Conservation (phyloP, 2,113 vertebrate species). For the Zeus faber region DNA sequence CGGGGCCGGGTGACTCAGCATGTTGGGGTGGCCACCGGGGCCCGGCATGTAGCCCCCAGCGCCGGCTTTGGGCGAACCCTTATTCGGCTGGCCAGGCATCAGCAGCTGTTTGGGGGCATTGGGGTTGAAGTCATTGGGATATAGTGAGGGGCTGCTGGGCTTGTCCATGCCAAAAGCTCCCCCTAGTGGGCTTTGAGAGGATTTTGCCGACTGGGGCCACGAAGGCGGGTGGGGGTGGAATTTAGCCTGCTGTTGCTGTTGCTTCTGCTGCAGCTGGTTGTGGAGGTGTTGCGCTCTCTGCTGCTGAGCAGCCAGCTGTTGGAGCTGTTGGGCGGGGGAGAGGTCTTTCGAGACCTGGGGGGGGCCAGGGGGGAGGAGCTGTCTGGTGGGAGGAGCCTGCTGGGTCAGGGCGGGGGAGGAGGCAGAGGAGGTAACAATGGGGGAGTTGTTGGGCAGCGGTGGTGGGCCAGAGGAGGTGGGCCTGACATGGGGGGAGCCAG, state of each 20-base stretch:
- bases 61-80: slow-evolving; percentile 85
- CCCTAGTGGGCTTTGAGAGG: slow-evolving; percentile 82
- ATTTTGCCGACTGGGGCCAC: slow-evolving; percentile 78
- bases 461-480: slow-evolving; percentile 81
- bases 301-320: slow-evolving; percentile 83
- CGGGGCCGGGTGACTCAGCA: slow-evolving; percentile 76
- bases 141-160: slow-evolving; percentile 85
- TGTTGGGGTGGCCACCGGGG: slow-evolving; percentile 69
- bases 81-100: slow-evolving; percentile 78
- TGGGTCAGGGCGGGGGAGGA: slow-evolving; percentile 77
- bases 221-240: slow-evolving; percentile 79
- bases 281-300: slow-evolving; percentile 90
- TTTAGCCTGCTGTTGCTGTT: slow-evolving; percentile 73
- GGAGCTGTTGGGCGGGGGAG: slow-evolving; percentile 83
- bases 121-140: slow-evolving; percentile 87
- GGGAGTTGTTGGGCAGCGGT: slow-evolving; percentile 80
- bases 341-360: slow-evolving; percentile 75
- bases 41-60: slow-evolving; percentile 75
- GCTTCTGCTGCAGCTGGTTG: slow-evolving; percentile 88
- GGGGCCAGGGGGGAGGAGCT: slow-evolving; percentile 65
- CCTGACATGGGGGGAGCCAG: slow-evolving; percentile 85
- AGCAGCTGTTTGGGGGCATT: slow-evolving; percentile 83
- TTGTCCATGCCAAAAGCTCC: slow-evolving; percentile 85
- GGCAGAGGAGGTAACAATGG: slow-evolving; percentile 70
- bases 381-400: slow-evolving; percentile 74